Conservation (phyloP, 2,888 invertebrate species). For the Euzetes globulus region DNA sequence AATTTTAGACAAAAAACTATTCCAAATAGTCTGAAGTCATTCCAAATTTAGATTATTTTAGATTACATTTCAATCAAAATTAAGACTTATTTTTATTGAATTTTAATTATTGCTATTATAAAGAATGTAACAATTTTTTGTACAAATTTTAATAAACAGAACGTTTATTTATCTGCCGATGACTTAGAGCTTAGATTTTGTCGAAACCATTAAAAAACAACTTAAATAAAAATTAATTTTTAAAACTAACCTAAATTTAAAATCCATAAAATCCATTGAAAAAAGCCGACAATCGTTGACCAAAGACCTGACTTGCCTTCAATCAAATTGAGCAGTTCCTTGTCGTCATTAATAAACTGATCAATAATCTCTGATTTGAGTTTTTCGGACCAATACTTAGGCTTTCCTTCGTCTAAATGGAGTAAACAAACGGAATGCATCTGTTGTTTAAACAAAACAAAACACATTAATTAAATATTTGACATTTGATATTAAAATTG, state of each 20-base stretch:
- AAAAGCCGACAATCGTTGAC: conserved; percentile 40
- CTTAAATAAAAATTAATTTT: neutral
- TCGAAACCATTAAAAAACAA: neutral
- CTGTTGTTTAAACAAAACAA: neutral
- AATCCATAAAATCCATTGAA: conserved; percentile 39
- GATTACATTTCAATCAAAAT: neutral
- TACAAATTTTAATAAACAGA: conserved; percentile 6
- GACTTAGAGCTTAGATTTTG: too few relatives aligned
- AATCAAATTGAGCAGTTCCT: conserved; percentile 35
- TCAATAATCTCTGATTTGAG: conserved; percentile 39
- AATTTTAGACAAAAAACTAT: neutral
- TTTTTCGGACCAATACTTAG: conserved; percentile 39
- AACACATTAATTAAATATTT: conserved; percentile 1
- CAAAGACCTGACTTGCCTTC: conserved; percentile 35
- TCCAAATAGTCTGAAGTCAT: neutral
- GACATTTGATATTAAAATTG: neutral
- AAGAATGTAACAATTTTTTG: neutral
- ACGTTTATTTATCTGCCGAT: neutral
- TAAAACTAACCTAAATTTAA: conserved; percentile 14
- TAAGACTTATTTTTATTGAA: neutral
- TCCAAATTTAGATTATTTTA: neutral
- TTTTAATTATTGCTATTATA: neutral
- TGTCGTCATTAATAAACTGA: conserved; percentile 39
- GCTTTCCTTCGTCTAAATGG: conserved; percentile 40
- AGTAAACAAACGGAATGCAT: conserved; percentile 38